Evolutionary conservation across 2,113 vertebrate genomes (phyloP), one percentile per base, ranked within the genome.

Genomic region (Syngnathus scovelli): DNA sequence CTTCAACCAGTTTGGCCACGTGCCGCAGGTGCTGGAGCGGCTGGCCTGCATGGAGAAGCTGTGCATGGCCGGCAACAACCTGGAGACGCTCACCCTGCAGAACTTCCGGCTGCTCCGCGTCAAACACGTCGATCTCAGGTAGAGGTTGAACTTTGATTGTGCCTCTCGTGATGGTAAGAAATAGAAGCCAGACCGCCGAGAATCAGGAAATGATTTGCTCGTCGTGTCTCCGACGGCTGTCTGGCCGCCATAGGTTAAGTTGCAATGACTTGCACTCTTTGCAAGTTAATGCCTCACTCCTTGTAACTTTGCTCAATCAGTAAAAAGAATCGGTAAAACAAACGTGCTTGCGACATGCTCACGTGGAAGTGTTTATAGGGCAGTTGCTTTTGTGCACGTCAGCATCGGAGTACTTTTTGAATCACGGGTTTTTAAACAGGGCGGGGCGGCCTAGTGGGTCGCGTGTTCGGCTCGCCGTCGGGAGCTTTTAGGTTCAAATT

Each of bases 121-220:
- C 82, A 98, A 94, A 79, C 94, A 98, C 16, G 89, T 98, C 39
- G 97, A 99, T 78, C 89, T 99, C 55, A 92, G 97, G 97, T 98
- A 87, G 10, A 44, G 7, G 37, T 51, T 44, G n/a, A 37, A 41
- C 6, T 43, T 38, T 33, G 11, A 13, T 7, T 52, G 61, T 36
- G 18, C 19, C 21, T 27, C 61, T 80, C 76, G 79, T 79, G 73
- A 72, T 64, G 11, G 65, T 83, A 84, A 80, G 64, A 71, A 79
- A 73, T 74, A 83, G 13, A 23, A 23, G 71, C 13, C 48, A 38
- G 58, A 69, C 48, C 12, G 75, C 81, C 81, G 66, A 52, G 7
- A 68, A 66, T 76, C 33, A 61, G 61, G 68, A 76, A 85, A 87
- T 90, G 55, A 86, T 89, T 89, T 77, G 81, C 69, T 64, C 55